Conservation (phyloP, 2,888 invertebrate genomes). For the Oscheius sp. region DNA sequence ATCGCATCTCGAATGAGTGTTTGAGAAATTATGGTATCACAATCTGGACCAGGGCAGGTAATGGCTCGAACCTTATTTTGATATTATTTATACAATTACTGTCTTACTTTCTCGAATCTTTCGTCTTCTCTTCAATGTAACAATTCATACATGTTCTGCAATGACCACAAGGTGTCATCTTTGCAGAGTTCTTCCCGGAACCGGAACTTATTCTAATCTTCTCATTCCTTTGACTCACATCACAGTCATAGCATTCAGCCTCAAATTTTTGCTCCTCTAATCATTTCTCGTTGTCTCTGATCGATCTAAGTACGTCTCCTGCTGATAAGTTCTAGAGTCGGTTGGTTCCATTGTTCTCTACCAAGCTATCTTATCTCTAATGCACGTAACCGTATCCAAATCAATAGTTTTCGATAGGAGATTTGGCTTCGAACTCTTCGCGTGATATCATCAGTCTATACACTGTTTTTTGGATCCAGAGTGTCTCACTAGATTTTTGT, state of each 20-base stretch:
- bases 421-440: neutral
- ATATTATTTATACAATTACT: neutral
- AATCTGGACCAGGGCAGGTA: slow-evolving; percentile 43
- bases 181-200: slow-evolving; percentile 76
- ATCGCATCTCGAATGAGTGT: slow-evolving; percentile 42
- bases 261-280: slow-evolving; percentile 42
- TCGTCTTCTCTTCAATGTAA: slow-evolving; percentile 75
- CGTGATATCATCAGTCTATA: neutral
- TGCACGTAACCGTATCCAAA: slow-evolving; percentile 7
- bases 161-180: slow-evolving; percentile 78
- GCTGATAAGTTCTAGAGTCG: neutral
- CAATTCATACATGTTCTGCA: slow-evolving; percentile 78
- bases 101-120: slow-evolving; percentile 7
- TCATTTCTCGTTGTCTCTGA: slow-evolving; percentile 24
- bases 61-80: slow-evolving; percentile 41
- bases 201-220: slow-evolving; percentile 39
- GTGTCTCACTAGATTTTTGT: slow-evolving; percentile 6
- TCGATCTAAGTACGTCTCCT: neutral
- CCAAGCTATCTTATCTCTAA: neutral
- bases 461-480: neutral
- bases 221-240: slow-evolving; percentile 7
- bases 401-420: slow-evolving; percentile 12
- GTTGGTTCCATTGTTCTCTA: neutral
- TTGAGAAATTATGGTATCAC: slow-evolving; percentile 38
- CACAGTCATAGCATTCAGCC: slow-evolving; percentile 42